phyloP scores from a whole-genome alignment of 2,888 invertebrate species.

The Lithophane ornitopus region DNA sequence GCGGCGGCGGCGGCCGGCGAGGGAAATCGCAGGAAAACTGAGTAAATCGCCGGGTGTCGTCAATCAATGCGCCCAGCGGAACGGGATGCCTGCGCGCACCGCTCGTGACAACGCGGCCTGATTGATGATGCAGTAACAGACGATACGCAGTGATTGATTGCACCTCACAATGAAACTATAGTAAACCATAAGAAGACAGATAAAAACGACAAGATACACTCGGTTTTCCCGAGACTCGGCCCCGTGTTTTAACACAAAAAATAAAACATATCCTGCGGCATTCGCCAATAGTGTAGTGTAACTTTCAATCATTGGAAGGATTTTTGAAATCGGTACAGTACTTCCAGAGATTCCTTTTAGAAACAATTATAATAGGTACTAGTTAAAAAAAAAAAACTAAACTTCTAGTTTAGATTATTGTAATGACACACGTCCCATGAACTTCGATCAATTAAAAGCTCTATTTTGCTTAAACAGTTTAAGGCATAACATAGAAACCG shows the following conservation, averaged over 20 bases:
- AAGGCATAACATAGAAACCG: not conserved
- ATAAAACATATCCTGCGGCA: no score
- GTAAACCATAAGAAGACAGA: constrained; percentile 10
- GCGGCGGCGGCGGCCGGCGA: constrained; percentile 70
- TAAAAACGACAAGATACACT: not conserved
- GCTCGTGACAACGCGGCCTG: constrained; percentile 44
- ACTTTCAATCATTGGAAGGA: no score
- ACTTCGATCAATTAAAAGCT: not conserved
- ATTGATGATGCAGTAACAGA: constrained; percentile 51
- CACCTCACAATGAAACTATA: constrained; percentile 29
- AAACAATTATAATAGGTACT: no score
- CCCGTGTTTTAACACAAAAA: no score
- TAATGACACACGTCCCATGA: not conserved
- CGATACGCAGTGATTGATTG: constrained; percentile 47
- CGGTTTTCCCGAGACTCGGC: no score
- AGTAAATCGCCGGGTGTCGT: constrained; percentile 70
- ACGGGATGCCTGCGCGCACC: constrained; percentile 72
- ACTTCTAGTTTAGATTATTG: no score
- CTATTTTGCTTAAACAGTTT: no score
- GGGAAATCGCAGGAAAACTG: constrained; percentile 88
- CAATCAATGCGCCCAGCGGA: constrained; percentile 78
- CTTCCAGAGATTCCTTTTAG: no score
- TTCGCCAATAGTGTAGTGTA: no score
- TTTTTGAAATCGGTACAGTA: no score
- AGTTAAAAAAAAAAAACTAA: no score